These are phyloP conservation scores for Coryphaenoides rupestris DNA, from an alignment of 2,113 vertebrate species.

Conservation along the genomic window DNA sequence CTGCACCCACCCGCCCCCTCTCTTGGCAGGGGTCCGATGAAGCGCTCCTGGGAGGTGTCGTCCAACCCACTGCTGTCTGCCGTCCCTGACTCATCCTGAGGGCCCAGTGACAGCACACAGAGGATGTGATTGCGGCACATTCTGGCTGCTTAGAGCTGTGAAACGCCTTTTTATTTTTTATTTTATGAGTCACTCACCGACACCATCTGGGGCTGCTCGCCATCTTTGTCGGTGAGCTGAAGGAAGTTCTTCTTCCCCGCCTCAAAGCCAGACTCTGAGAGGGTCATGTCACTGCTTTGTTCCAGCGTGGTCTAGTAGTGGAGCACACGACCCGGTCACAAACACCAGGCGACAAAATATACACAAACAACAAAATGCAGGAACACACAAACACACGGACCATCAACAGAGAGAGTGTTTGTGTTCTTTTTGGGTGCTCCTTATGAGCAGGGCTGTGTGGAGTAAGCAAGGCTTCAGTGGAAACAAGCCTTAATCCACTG, in stretches of 20 bases:
- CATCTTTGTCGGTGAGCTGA: conserved; percentile 92
- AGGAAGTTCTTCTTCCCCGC: conserved; percentile 94
- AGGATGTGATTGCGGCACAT: not conserved
- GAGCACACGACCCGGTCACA: not conserved
- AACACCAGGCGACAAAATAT: conserved; percentile 5
- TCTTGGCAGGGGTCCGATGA: conserved; percentile 90
- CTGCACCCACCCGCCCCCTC: conserved; percentile 84
- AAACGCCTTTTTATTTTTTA: not conserved
- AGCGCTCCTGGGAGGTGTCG: conserved; percentile 83
- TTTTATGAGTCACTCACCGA: conserved; percentile 73
- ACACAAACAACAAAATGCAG: not conserved
- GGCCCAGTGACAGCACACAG: conserved; percentile 1
- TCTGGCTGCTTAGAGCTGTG: not conserved
- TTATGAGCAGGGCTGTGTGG: conserved; percentile 19
- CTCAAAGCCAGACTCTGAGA: conserved; percentile 91
- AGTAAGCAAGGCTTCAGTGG: conserved; percentile 48
- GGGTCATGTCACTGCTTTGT: conserved; percentile 83
- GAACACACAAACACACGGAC: no score
- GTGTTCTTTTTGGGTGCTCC: no score
- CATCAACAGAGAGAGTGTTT: conserved; percentile 11
- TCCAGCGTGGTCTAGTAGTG: conserved; percentile 80
- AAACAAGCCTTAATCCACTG: conserved; percentile 69
- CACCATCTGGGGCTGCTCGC: conserved; percentile 87
- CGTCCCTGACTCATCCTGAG: conserved; percentile 84
- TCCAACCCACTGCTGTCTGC: conserved; percentile 79